A percentile compares a stretch with the other conserved stretches of the same genome.
Evolutionary conservation across 1,140 invertebrate species (phyloP).

Genomic region (Pseudomyrmex sp.): DNA sequence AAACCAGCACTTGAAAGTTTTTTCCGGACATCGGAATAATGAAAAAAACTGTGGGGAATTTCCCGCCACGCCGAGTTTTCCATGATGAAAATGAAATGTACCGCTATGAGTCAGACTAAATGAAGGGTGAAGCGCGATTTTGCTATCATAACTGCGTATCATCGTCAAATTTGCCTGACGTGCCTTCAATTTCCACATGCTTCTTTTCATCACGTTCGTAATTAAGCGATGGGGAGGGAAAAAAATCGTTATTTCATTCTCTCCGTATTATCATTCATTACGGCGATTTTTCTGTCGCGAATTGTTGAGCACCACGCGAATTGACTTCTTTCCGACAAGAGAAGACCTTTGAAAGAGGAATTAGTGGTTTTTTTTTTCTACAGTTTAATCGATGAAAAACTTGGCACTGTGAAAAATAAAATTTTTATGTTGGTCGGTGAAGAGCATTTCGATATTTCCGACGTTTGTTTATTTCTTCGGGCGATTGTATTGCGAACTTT

Average conservation of each 20-base stretch:
- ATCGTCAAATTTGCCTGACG: conserved; percentile 9
- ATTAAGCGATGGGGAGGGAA: not conserved
- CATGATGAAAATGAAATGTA: conserved; percentile 29
- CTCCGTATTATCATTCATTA: not conserved
- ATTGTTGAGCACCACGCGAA: not conserved
- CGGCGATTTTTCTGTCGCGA: not conserved
- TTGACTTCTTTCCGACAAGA: not conserved
- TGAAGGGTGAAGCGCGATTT: conserved; percentile 24
- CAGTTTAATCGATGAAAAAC: not conserved
- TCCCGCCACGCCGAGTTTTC: conserved; percentile 16
- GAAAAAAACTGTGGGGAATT: conserved; percentile 37
- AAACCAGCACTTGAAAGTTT: conserved; percentile 40
- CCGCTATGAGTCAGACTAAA: conserved; percentile 26
- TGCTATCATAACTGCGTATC: conserved; percentile 36
- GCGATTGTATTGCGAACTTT: not conserved
- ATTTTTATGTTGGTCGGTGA: not conserved
- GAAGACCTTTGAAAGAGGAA: too few relatives aligned
- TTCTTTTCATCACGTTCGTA: conserved; percentile 12
- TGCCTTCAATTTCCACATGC: not conserved
- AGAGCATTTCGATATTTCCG: not conserved
- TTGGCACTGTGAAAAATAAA: not conserved
- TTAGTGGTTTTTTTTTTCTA: too few relatives aligned
- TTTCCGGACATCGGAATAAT: conserved; percentile 43
- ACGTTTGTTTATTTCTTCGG: conserved; percentile 5
- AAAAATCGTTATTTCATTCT: conserved; percentile 7